These are phyloP conservation scores for Hoplostethus atlanticus DNA, from an alignment of 2,797 vertebrate species.

Conservation along the genomic window DNA sequence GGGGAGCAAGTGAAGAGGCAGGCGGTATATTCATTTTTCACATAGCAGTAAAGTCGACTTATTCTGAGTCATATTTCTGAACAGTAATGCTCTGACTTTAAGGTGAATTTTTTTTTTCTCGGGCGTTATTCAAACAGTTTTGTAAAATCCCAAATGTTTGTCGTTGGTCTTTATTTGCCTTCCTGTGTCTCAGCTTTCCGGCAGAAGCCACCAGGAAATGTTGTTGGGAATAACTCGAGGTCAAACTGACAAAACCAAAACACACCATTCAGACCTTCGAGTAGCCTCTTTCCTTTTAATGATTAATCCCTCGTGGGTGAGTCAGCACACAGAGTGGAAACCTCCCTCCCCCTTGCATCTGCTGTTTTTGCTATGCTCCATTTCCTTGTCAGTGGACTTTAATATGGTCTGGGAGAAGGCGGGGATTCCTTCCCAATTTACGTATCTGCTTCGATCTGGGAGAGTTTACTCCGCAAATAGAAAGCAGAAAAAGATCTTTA, in stretches of 20 bases:
- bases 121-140: background rate
- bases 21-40: too few species aligned
- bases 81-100: too few species aligned
- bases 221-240: slow-evolving; percentile 66
- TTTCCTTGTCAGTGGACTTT: slow-evolving; percentile 56
- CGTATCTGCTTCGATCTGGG: slow-evolving; percentile 15
- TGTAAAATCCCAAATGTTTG: background rate
- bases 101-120: too few species aligned
- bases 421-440: slow-evolving; percentile 29
- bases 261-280: slow-evolving; percentile 40
- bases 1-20: too few species aligned
- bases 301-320: slow-evolving; percentile 71
- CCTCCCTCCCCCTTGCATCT: slow-evolving; percentile 46
- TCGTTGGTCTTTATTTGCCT: background rate
- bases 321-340: slow-evolving; percentile 62
- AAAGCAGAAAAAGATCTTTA: slow-evolving; percentile 17
- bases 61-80: too few species aligned
- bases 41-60: too few species aligned
- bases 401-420: slow-evolving; percentile 35
- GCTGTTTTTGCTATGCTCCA: slow-evolving; percentile 55
- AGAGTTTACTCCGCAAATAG: slow-evolving; percentile 38
- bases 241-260: slow-evolving; percentile 59
- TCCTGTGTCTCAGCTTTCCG: slow-evolving; percentile 22
- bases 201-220: slow-evolving; percentile 63
- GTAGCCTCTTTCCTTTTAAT: slow-evolving; percentile 70